Evolutionary conservation across 2,797 vertebrate species (phyloP).

Genomic region (Aphelocoma californica): DNA sequence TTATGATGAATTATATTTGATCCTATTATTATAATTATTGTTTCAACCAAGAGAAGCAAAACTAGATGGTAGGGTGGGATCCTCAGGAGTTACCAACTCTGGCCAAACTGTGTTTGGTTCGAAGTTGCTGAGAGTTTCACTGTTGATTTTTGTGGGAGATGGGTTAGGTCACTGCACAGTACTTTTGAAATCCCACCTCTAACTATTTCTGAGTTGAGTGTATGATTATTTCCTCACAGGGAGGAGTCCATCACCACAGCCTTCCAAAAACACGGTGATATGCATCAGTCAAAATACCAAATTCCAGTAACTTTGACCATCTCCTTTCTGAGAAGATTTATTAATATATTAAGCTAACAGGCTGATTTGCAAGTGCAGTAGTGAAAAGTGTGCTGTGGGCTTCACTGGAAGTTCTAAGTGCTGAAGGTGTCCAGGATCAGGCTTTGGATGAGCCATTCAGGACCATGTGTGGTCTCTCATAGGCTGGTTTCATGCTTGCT

Average conservation of each 20-base stretch:
- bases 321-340: not conserved
- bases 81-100: not conserved
- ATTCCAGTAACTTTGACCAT: not conserved
- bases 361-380: not conserved
- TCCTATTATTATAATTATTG: not conserved
- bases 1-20: not conserved
- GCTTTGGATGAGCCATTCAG: constrained; percentile 28
- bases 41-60: constrained; percentile 20
- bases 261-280: not conserved
- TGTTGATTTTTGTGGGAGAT: constrained; percentile 53
- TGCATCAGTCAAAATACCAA: not conserved
- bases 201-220: constrained; percentile 54
- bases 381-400: not conserved
- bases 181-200: constrained; percentile 56
- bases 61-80: constrained; percentile 27
- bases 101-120: not conserved
- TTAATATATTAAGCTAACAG: not conserved
- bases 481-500: constrained; percentile 20
- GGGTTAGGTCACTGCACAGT: not conserved
- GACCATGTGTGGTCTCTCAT: not conserved
- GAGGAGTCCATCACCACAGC: constrained; percentile 56
- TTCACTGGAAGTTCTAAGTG: not conserved
- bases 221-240: constrained; percentile 42
- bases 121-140: constrained; percentile 18
- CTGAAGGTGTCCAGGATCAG: not conserved